A percentile compares a stretch with the other conserved stretches of the same genome.
phyloP scores from a whole-genome alignment of 1,140 invertebrate genomes.

The Melanaphis sacchari region DNA sequence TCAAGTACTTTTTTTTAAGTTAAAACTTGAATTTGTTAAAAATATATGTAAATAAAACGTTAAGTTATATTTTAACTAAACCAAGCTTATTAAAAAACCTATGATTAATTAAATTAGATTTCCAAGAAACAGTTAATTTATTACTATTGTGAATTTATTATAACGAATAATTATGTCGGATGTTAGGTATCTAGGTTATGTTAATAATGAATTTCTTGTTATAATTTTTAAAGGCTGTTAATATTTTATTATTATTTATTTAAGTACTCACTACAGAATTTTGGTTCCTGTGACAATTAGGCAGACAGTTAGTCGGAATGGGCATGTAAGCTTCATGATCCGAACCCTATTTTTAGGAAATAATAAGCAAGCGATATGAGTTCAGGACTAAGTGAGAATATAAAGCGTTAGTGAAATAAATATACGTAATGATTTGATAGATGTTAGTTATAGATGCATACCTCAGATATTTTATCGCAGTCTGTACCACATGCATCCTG shows the following conservation, averaged over 20 bases:
- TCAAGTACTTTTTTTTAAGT: not conserved
- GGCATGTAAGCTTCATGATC: conserved; percentile 61
- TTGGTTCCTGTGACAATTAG: conserved; percentile 63
- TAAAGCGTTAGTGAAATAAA: conserved; percentile 33
- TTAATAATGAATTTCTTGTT: not conserved
- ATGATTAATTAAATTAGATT: not conserved
- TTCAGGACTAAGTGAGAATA: not conserved
- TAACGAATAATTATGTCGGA: not conserved
- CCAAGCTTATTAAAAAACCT: not conserved
- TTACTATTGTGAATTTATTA: not conserved
- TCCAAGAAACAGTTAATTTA: not conserved
- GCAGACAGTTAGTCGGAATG: conserved; percentile 62
- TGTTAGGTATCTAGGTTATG: not conserved
- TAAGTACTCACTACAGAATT: conserved; percentile 66
- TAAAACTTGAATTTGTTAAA: not conserved
- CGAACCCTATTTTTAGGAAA: conserved; percentile 58
- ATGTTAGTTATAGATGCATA: conserved; percentile 44
- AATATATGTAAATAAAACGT: not conserved
- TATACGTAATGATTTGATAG: conserved; percentile 5
- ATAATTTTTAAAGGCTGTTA: not conserved
- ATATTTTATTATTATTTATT: conserved; percentile 17
- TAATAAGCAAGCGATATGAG: conserved; percentile 43
- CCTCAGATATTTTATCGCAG: conserved; percentile 57
- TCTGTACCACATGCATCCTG: conserved; percentile 57
- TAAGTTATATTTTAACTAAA: not conserved